phyloP scores from a whole-genome alignment of 2,797 vertebrate species.

The Cossypha niveicapilla region DNA sequence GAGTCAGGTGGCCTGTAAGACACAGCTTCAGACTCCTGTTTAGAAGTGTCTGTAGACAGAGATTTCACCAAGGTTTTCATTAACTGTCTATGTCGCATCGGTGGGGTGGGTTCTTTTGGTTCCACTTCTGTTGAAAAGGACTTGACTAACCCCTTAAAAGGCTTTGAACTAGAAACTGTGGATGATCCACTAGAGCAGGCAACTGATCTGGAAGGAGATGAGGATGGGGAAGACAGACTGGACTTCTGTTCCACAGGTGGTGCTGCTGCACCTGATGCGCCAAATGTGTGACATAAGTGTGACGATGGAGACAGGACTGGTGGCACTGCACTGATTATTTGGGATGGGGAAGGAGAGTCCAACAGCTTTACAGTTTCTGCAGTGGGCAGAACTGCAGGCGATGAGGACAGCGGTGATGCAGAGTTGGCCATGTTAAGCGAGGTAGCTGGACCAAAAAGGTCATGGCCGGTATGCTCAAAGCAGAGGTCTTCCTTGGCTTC shows the following conservation, averaged over 20 bases:
- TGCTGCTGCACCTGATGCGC: constrained; percentile 77
- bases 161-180: constrained; percentile 79
- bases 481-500: constrained; percentile 92
- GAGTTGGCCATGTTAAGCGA: constrained; percentile 60
- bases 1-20: constrained; percentile 84
- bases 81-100: constrained; percentile 84
- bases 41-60: constrained; percentile 90
- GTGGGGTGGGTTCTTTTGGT: constrained; percentile 79
- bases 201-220: constrained; percentile 81
- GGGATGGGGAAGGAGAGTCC: constrained; percentile 60
- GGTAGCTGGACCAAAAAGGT: constrained; percentile 62
- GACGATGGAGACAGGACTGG: constrained; percentile 67
- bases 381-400: constrained; percentile 52
- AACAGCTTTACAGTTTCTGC: constrained; percentile 68
- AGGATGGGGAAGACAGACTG: constrained; percentile 75
- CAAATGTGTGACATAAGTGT: constrained; percentile 62
- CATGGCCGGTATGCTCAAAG: constrained; percentile 75
- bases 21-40: constrained; percentile 81
- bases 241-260: constrained; percentile 82
- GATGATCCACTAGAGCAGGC: constrained; percentile 76
- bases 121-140: constrained; percentile 88
- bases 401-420: constrained; percentile 53
- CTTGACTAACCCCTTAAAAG: constrained; percentile 86
- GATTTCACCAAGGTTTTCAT: constrained; percentile 96
- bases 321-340: constrained; percentile 70